Evolutionary conservation across 2,888 invertebrate species (phyloP), one percentile per base, ranked within the genome.

Genomic region (Drosophila hawaiiensis): DNA sequence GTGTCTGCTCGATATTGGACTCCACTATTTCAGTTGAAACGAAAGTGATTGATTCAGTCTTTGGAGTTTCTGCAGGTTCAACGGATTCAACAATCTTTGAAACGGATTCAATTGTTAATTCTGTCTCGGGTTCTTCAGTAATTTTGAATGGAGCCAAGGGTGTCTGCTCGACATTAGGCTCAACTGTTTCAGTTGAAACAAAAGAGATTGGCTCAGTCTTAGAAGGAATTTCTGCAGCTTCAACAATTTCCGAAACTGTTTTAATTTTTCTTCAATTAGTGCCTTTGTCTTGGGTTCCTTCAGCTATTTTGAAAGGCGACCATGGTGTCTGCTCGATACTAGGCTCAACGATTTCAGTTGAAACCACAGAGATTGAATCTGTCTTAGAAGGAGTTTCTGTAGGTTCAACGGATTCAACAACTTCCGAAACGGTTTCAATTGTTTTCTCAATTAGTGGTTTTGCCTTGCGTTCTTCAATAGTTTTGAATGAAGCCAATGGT

Each of bases 401-500:
- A n/a, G 9, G 14, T 31, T 64, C 37, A 1, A 56, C 43, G 25
- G 39, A 14, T 29, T 56, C 28, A 39, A 56, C 28, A 28, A 28
- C n/a, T 19, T 41, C 50, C 25, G 33, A 28, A 52, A 50, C 25
- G 14, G 29, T 25, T 56, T 63, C 31, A 58, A 63, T 37, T 25
- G 53, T 43, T 49, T 54, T 19, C 22, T 43, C 41, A 33, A 25
- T 7, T 33, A 25, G 2, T 22, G 29, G 14, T 14, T 14, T 29
- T 16, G 50, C 0, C 16, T 22, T 39, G 3, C 12, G 12, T 1
- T 69, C 65, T 1, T 62, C 49, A 54, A 33, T 22, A 10, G 43
- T 10, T 58, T 56, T 43, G 4, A 68, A 73, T 16, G 76, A 70
- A n/a, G 69, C 55, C 31, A 83, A 47, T 3, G 75, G 76, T n/a